phyloP scores from a whole-genome alignment of 2,888 invertebrate species.

The Phasia obesa region DNA sequence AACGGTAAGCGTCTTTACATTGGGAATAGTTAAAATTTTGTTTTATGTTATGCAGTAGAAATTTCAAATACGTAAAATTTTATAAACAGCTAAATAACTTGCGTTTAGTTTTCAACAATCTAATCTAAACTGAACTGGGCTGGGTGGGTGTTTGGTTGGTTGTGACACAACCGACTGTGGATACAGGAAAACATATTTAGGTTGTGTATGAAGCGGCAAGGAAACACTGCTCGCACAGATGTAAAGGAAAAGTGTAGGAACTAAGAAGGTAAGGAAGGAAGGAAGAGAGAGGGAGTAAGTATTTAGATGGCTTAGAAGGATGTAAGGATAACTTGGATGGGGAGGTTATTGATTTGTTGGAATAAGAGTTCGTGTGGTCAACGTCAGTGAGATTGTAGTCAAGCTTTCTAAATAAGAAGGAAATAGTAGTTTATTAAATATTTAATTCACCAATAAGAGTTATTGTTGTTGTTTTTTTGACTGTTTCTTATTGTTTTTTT shows the following conservation, averaged over 20 bases:
- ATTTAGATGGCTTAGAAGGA: not conserved
- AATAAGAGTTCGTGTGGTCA: not conserved
- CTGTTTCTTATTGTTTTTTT: not conserved
- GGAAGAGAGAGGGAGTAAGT: slow-evolving; percentile 19
- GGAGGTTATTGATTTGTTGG: slow-evolving; percentile 36
- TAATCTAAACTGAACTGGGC: slow-evolving; percentile 30
- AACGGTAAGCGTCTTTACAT: slow-evolving; percentile 87
- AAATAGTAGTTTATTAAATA: slow-evolving; percentile 23
- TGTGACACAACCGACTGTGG: slow-evolving; percentile 20
- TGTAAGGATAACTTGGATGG: slow-evolving; percentile 32
- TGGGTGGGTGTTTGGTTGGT: slow-evolving; percentile 7
- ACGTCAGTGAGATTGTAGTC: not conserved
- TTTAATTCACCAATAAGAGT: not conserved
- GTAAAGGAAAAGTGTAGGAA: slow-evolving; percentile 60
- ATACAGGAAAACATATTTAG: slow-evolving; percentile 2
- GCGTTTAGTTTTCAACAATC: slow-evolving; percentile 11
- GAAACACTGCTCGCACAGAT: slow-evolving; percentile 65
- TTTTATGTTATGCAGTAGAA: slow-evolving; percentile 29
- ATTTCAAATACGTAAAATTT: slow-evolving; percentile 4
- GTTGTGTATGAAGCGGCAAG: slow-evolving; percentile 42
- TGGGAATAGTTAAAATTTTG: slow-evolving; percentile 49
- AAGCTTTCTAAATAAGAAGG: not conserved
- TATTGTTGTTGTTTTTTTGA: not conserved
- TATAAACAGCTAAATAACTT: slow-evolving; percentile 21
- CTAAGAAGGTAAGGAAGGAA: slow-evolving; percentile 22